phyloP scores from a whole-genome alignment of 2,113 vertebrate species.

The Paraplagusia blochii region DNA sequence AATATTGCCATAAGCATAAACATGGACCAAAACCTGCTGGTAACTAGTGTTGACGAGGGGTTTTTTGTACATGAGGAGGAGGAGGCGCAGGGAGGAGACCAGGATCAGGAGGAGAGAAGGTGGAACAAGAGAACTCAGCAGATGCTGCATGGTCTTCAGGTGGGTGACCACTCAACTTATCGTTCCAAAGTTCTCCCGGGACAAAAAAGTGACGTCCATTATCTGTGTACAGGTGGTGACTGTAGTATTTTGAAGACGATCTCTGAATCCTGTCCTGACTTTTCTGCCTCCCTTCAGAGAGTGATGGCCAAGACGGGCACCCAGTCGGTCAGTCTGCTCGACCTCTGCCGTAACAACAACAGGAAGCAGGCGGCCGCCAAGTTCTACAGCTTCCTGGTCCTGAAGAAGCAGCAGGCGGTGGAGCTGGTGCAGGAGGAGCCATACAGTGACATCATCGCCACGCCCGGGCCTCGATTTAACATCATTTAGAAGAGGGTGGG shows the following conservation, averaged over 20 bases:
- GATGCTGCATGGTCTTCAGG: slow-evolving; percentile 98
- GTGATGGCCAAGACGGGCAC: slow-evolving; percentile 93
- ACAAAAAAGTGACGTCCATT: no score
- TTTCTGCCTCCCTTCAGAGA: slow-evolving; percentile 75
- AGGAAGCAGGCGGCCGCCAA: slow-evolving; percentile 96
- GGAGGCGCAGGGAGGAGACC: slow-evolving; percentile 87
- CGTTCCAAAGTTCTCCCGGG: no score
- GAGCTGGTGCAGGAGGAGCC: slow-evolving; percentile 91
- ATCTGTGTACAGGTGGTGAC: no score
- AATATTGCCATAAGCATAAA: neutral
- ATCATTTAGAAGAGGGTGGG: slow-evolving; percentile 78
- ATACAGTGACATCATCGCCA: slow-evolving; percentile 94
- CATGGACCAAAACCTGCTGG: neutral
- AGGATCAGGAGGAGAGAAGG: slow-evolving; percentile 94
- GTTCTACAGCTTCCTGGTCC: slow-evolving; percentile 98
- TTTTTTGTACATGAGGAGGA: slow-evolving; percentile 76
- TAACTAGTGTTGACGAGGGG: neutral
- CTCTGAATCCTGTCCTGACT: neutral
- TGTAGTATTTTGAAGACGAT: no score
- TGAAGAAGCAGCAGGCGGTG: slow-evolving; percentile 97
- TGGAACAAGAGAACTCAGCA: slow-evolving; percentile 99
- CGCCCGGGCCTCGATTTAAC: slow-evolving; percentile 91
- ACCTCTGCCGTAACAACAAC: slow-evolving; percentile 93
- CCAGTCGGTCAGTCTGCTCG: slow-evolving; percentile 92
- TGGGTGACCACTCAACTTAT: slow-evolving; percentile 55